phyloP scores from a whole-genome alignment of 2,113 vertebrate genomes.

The Pongo abelii region DNA sequence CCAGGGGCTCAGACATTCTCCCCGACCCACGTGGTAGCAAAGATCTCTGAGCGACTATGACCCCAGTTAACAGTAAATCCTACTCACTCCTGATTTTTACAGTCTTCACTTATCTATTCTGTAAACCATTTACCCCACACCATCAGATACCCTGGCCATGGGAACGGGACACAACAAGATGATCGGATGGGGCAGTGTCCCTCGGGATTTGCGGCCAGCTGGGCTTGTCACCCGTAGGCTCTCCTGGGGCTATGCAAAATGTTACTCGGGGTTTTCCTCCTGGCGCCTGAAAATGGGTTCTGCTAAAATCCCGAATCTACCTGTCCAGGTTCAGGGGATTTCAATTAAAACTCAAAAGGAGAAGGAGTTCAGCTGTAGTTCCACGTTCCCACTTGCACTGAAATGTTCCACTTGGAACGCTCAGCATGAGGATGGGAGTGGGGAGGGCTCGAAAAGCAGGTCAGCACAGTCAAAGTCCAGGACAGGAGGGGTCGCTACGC shows the following conservation, averaged over 20 bases:
- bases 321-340: not conserved
- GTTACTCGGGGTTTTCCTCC: not conserved
- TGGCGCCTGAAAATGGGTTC: too few species aligned
- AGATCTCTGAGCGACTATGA: conserved; percentile 33
- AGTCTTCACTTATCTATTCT: conserved; percentile 42
- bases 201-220: rapidly evolving
- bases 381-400: rapidly evolving
- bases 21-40: not conserved
- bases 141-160: not conserved
- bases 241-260: not conserved
- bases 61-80: conserved; percentile 45
- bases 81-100: conserved; percentile 34
- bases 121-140: conserved; percentile 31
- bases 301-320: not conserved
- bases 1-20: not conserved
- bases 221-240: not conserved
- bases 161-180: not conserved
- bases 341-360: not conserved
- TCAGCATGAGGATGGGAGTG: not conserved
- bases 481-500: not conserved
- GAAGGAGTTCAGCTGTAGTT: rapidly evolving
- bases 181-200: not conserved
- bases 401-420: not conserved
- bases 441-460: not conserved
- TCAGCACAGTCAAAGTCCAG: rapidly evolving